Percentiles rank a stretch among this genome's conserved stretches.
phyloP scores from a whole-genome alignment of 2,888 invertebrate genomes.

The Latrodectus elegans region DNA sequence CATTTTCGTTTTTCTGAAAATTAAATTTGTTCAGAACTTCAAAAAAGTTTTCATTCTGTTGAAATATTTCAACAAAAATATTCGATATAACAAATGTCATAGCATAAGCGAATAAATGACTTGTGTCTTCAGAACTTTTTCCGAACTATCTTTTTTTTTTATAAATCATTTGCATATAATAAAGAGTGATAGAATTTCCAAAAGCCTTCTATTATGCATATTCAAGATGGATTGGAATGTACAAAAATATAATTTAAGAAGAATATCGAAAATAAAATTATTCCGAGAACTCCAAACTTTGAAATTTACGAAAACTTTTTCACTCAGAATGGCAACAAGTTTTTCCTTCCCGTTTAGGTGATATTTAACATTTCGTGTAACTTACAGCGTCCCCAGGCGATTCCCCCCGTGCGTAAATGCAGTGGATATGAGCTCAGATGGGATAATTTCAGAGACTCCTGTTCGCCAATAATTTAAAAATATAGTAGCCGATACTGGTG shows the following conservation, averaged over 20 bases:
- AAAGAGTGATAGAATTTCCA: background rate
- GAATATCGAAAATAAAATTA: background rate
- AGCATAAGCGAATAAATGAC: too few species aligned
- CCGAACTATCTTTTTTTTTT: too few species aligned
- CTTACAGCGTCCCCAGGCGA: constrained; percentile 17
- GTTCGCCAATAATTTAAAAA: constrained; percentile 48
- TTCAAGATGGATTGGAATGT: background rate
- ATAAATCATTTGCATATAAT: background rate
- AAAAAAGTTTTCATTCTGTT: too few species aligned
- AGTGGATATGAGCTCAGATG: constrained; percentile 8
- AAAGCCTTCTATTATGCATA: too few species aligned
- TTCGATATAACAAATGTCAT: too few species aligned
- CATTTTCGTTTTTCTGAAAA: too few species aligned
- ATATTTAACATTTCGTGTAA: constrained; percentile 48
- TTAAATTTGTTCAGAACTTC: too few species aligned
- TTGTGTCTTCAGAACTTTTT: too few species aligned
- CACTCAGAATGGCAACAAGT: constrained; percentile 32
- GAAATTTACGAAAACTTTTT: constrained; percentile 9
- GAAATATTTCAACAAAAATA: too few species aligned
- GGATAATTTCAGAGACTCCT: constrained; percentile 22
- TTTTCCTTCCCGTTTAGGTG: background rate
- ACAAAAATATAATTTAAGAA: background rate
- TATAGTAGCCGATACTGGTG: constrained; percentile 34
- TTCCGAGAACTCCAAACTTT: background rate
- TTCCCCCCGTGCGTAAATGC: background rate